Evolutionary conservation across 2,888 invertebrate species (phyloP).

Genomic region (Pammene aurita): DNA sequence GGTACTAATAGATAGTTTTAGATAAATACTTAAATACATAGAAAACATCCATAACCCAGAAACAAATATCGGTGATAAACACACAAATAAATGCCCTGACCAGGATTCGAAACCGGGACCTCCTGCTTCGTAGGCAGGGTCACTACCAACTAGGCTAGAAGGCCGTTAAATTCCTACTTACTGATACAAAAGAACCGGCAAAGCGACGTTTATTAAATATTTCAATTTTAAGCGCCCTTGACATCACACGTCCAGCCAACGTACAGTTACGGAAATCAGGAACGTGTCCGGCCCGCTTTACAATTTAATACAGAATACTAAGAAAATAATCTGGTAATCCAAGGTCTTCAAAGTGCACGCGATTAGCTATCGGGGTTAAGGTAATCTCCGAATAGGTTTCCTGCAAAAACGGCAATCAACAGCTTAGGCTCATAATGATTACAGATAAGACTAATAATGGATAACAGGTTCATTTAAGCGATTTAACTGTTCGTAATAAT

Average conservation of each 20-base stretch:
- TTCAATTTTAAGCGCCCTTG: slow-evolving; percentile 6
- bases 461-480: slow-evolving; percentile 5
- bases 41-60: no score
- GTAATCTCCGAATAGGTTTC: slow-evolving; percentile 61
- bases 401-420: slow-evolving; percentile 50
- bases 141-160: no score
- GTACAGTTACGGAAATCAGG: slow-evolving; percentile 22
- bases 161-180: no score
- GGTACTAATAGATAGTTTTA: no score
- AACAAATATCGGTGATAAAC: no score
- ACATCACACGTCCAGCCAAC: neutral
- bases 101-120: no score
- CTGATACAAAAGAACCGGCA: no score
- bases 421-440: slow-evolving; percentile 40
- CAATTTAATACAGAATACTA: slow-evolving; percentile 40
- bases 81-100: no score
- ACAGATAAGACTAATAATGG: slow-evolving; percentile 40
- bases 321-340: slow-evolving; percentile 46
- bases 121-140: no score
- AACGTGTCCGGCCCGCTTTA: slow-evolving; percentile 11
- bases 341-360: slow-evolving; percentile 64
- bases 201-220: neutral
- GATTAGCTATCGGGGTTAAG: slow-evolving; percentile 71
- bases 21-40: no score
- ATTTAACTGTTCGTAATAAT: slow-evolving; percentile 11